phyloP scores from a whole-genome alignment of 2,888 invertebrate species.

The Acrocera orbiculus region DNA sequence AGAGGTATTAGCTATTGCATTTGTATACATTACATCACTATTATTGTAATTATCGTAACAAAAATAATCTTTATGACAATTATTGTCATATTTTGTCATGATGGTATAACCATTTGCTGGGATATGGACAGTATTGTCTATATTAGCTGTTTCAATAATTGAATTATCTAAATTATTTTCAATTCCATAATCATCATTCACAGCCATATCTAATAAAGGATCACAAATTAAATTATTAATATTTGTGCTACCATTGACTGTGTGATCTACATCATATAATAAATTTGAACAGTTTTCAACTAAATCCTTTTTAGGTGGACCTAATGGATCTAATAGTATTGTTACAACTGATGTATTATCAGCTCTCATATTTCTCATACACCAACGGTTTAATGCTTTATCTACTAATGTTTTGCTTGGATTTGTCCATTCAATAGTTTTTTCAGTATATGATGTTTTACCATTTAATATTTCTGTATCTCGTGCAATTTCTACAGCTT shows the following conservation, averaged over 20 bases:
- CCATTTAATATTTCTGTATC: conserved; percentile 68
- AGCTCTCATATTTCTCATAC: conserved; percentile 68
- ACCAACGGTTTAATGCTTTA: conserved; percentile 68
- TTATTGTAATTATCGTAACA: conserved; percentile 12
- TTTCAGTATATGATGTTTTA: conserved; percentile 16
- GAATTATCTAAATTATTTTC: background rate
- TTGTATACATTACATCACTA: conserved; percentile 4
- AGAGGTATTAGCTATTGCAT: background rate
- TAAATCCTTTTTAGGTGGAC: conserved; percentile 54
- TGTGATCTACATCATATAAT: background rate
- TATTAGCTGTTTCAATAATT: background rate
- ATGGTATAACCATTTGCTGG: conserved; percentile 11
- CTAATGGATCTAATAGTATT: conserved; percentile 77
- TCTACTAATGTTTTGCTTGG: conserved; percentile 82
- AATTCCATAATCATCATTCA: conserved; percentile 6
- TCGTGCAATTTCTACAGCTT: conserved; percentile 69
- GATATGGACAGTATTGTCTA: conserved; percentile 1
- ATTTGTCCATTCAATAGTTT: conserved; percentile 50
- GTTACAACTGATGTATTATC: conserved; percentile 91
- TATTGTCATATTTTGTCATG: conserved; percentile 13
- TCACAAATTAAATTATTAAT: background rate
- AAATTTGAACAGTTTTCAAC: conserved; percentile 28
- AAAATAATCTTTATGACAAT: conserved; percentile 11
- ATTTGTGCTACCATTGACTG: background rate
- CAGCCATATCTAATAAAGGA: background rate